Conservation (phyloP, 2,797 vertebrate genomes). For the Benthosema pterotum region DNA sequence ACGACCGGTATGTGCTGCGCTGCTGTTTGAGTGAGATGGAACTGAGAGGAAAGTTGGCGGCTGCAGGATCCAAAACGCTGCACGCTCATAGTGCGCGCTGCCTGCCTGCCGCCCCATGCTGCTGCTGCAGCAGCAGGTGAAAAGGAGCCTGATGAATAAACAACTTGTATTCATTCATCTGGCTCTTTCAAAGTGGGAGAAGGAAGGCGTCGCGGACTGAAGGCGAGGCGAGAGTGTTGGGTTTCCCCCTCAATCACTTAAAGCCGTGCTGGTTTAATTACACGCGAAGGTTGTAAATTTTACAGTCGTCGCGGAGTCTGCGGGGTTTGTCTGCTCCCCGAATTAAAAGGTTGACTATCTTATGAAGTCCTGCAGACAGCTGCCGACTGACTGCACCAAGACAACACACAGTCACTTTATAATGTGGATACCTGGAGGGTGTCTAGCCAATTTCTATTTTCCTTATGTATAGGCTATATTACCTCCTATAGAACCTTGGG, state of each 20-base stretch:
- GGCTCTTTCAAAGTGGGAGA: not conserved
- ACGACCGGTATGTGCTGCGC: not conserved
- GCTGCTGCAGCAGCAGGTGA: slow-evolving; percentile 9
- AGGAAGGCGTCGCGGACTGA: slow-evolving; percentile 3
- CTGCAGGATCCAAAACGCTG: not conserved
- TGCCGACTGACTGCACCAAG: not conserved
- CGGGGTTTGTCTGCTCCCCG: slow-evolving; percentile 54
- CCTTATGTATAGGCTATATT: not conserved
- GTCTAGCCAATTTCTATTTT: not conserved
- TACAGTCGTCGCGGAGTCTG: slow-evolving; percentile 62
- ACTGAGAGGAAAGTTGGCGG: slow-evolving; percentile 3
- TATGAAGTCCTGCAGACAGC: slow-evolving; percentile 17
- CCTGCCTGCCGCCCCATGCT: too few relatives aligned
- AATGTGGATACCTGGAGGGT: not conserved
- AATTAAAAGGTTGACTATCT: slow-evolving; percentile 48
- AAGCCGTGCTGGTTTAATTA: slow-evolving; percentile 67
- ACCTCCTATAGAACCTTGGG: not conserved
- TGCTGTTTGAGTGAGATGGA: not conserved
- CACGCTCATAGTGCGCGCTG: too few relatives aligned
- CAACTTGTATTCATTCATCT: slow-evolving; percentile 6
- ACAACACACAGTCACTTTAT: not conserved
- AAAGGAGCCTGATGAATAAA: slow-evolving; percentile 1
- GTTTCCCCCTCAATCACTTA: slow-evolving; percentile 36
- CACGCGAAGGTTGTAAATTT: slow-evolving; percentile 67
- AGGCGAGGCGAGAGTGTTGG: slow-evolving; percentile 10